phyloP scores from a whole-genome alignment of 1,140 invertebrate genomes.

The Phortica variegata region DNA sequence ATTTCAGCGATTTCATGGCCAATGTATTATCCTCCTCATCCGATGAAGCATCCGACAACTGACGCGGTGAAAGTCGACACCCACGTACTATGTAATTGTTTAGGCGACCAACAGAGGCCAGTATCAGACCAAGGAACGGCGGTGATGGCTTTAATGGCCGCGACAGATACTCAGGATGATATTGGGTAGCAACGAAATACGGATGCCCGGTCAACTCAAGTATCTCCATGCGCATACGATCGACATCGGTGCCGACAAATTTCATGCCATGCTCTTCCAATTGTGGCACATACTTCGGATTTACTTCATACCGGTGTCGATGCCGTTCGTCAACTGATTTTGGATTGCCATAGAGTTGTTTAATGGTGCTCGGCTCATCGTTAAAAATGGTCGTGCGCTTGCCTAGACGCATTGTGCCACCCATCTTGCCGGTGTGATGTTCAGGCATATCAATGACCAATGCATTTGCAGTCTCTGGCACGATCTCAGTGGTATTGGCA shows the following conservation, averaged over 20 bases:
- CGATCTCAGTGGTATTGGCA: constrained; percentile 88
- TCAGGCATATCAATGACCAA: constrained; percentile 99
- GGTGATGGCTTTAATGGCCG: constrained; percentile 91
- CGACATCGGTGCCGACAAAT: constrained; percentile 85
- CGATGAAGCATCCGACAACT: constrained; percentile 70
- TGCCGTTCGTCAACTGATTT: constrained; percentile 92
- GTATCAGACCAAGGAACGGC: constrained; percentile 91
- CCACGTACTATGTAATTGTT: constrained; percentile 69
- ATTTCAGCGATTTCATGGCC: not conserved
- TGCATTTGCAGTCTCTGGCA: constrained; percentile 70
- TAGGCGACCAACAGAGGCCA: constrained; percentile 80
- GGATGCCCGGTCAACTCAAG: constrained; percentile 76
- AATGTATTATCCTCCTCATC: constrained; percentile 58
- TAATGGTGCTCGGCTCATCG: constrained; percentile 61
- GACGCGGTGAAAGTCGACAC: constrained; percentile 68
- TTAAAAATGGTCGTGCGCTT: constrained; percentile 84
- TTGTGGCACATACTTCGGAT: constrained; percentile 78
- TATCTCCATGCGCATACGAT: constrained; percentile 82
- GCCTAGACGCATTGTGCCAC: constrained; percentile 97
- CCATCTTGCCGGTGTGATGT: constrained; percentile 88
- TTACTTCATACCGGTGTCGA: constrained; percentile 94
- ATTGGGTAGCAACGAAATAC: constrained; percentile 95
- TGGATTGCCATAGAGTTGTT: constrained; percentile 80
- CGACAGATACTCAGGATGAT: constrained; percentile 96
- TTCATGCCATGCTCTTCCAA: constrained; percentile 82